Percentiles rank a stretch among this genome's conserved stretches.
phyloP scores from a whole-genome alignment of 2,113 vertebrate genomes.

The Brachionichthys hirsutus region DNA sequence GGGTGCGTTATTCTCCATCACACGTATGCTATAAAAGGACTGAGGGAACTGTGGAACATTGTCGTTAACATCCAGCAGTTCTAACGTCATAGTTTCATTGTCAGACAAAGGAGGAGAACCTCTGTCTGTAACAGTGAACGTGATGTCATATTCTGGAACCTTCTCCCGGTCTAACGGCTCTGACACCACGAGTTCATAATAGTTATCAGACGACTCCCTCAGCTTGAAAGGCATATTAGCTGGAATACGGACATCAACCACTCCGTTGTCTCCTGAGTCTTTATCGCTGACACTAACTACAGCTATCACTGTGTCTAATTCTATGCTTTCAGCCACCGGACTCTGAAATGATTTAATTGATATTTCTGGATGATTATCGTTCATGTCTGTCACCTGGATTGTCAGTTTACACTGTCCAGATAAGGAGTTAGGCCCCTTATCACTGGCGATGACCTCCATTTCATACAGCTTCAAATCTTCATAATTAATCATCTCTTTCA shows the following conservation, averaged over 20 bases:
- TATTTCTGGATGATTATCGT: constrained; percentile 79
- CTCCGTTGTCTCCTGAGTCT: constrained; percentile 71
- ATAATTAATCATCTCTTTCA: constrained; percentile 76
- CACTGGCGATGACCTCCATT: constrained; percentile 67
- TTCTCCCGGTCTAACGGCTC: constrained; percentile 72
- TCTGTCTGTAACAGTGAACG: constrained; percentile 68
- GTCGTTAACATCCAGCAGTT: constrained; percentile 75
- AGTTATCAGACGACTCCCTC: constrained; percentile 72
- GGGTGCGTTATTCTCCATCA: constrained; percentile 77
- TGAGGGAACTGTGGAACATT: constrained; percentile 71
- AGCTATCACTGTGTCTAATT: constrained; percentile 69
- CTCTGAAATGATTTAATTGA: constrained; percentile 77
- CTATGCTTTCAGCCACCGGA: constrained; percentile 69
- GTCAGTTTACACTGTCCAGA: constrained; percentile 70
- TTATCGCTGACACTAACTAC: constrained; percentile 74
- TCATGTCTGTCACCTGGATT: constrained; percentile 74
- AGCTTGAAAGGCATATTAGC: constrained; percentile 64
- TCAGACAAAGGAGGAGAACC: constrained; percentile 73
- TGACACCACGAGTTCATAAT: constrained; percentile 69
- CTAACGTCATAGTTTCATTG: constrained; percentile 74
- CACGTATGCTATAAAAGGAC: constrained; percentile 64
- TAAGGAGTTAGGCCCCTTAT: constrained; percentile 65
- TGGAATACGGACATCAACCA: constrained; percentile 64
- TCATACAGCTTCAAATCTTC: constrained; percentile 73
- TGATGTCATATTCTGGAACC: constrained; percentile 70